Evolutionary conservation across 2,888 invertebrate species (phyloP), one percentile per base, ranked within the genome.

Genomic region (Dexiosoma caninum): DNA sequence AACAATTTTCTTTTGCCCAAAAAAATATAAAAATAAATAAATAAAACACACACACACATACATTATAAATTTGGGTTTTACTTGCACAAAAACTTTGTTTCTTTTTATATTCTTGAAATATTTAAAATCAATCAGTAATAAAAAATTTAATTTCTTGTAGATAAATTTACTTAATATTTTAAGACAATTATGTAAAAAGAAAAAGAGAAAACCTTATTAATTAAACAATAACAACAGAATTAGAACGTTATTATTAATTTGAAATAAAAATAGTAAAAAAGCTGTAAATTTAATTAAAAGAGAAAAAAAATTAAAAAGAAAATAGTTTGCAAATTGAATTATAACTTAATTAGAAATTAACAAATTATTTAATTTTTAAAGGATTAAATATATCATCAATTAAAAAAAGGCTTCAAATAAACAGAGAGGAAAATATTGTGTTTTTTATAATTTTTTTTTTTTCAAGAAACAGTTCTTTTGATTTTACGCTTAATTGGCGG

Each of bases 401-500:
- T 74, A 37, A 6, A 10, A 27, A 74, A 55, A 35, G 2, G 3
- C 55, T 55, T 35, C 8, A 55, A 23, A 27, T 16, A 27, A 16
- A 42, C 21, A 49, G 2, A 30, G 9, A 46, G 9, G 19, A 55
- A 57, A 79, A 30, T 59, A 16, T 40, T 19, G 37, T 53, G 57
- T n/a, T 30, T 21, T 51, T 42, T n/a, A n/a, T n/a, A n/a, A 4
- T 14, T 71, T 70, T 57, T 57, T 70, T 42, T 62, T 59, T 44
- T 66, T 19, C 8, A 55, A 55, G 57, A 78, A 62, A 49, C 60
- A 72, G 59, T 72, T 78, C 82, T 79, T 79, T 81, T 81, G 77
- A 77, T 81, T 81, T 81, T 59, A 81, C 81, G 77, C 72, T 81
- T 81, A 81, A 81, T 81, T 81, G 81, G 81, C 81, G 81, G 81